These are phyloP conservation scores for Amia ocellicauda DNA, from an alignment of 2,113 vertebrate species.

Conservation along the genomic window DNA sequence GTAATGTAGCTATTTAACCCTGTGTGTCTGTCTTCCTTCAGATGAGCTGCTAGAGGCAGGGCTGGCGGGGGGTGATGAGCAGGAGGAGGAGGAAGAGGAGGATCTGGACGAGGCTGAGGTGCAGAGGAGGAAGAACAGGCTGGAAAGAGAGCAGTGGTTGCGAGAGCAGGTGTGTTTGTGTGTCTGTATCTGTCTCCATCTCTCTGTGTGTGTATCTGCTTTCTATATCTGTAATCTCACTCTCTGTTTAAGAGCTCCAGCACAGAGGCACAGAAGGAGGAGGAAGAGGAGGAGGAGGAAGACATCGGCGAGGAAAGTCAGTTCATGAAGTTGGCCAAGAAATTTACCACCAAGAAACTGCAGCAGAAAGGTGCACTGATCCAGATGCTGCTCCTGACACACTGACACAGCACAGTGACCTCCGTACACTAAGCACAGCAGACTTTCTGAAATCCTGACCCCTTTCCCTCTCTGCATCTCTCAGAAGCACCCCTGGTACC, in stretches of 20 bases:
- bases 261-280: slow-evolving; percentile 45
- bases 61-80: slow-evolving; percentile 60
- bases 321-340: slow-evolving; percentile 95
- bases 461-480: neutral
- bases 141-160: slow-evolving; percentile 92
- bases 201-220: slow-evolving; percentile 5
- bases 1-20: no score
- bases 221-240: neutral
- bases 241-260: slow-evolving; percentile 52
- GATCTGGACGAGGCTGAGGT: slow-evolving; percentile 76
- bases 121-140: slow-evolving; percentile 82
- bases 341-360: slow-evolving; percentile 78
- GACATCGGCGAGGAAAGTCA: slow-evolving; percentile 78
- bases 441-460: neutral
- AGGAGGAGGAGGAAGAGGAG: slow-evolving; percentile 75
- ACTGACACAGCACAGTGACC: no score
- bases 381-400: neutral
- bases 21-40: slow-evolving; percentile 29
- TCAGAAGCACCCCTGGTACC: slow-evolving; percentile 38
- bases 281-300: slow-evolving; percentile 70
- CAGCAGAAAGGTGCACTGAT: slow-evolving; percentile 75
- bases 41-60: slow-evolving; percentile 70
- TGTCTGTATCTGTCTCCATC: neutral
- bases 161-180: slow-evolving; percentile 77
- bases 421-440: no score